These are phyloP conservation scores for Apocrypta bakeri DNA, from an alignment of 1,140 invertebrate species.

Conservation along the genomic window DNA sequence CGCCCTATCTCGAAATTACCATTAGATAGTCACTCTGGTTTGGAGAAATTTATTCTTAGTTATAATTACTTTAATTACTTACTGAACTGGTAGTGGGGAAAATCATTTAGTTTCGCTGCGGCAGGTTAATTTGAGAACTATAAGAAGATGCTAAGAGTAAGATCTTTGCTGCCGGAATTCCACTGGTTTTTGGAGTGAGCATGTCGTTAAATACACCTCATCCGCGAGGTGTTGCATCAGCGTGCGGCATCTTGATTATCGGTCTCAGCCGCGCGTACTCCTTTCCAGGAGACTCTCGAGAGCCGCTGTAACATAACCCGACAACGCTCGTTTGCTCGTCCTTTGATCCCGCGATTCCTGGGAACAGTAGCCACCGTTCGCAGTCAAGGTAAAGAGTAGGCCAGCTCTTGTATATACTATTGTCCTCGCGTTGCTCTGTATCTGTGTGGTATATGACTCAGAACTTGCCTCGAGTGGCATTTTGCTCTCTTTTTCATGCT, in stretches of 20 bases:
- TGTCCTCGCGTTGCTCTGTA: slow-evolving; percentile 21
- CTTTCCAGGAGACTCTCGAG: not conserved
- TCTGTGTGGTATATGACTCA: slow-evolving; percentile 52
- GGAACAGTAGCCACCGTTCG: slow-evolving; percentile 61
- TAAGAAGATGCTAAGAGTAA: not conserved
- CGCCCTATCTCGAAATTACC: not conserved
- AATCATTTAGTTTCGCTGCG: not conserved
- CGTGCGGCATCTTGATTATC: slow-evolving; percentile 62
- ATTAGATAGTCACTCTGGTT: not conserved
- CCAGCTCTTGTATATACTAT: slow-evolving; percentile 54
- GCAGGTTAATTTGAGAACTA: not conserved
- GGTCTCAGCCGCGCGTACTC: slow-evolving; percentile 49
- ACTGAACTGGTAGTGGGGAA: not conserved
- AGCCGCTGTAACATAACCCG: not conserved
- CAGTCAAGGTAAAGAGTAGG: slow-evolving; percentile 66
- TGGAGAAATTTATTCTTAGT: no score
- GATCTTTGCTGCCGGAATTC: slow-evolving; percentile 2
- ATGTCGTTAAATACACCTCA: slow-evolving; percentile 22
- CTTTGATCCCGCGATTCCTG: slow-evolving; percentile 63
- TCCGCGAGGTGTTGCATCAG: slow-evolving; percentile 60
- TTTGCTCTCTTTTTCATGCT: not conserved
- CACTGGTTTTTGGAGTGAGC: not conserved
- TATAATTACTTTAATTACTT: no score
- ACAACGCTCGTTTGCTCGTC: not conserved
- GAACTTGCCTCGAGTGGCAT: slow-evolving; percentile 38